These are phyloP conservation scores for Sycobia sp. DNA, from an alignment of 1,140 invertebrate species.

Conservation along the genomic window DNA sequence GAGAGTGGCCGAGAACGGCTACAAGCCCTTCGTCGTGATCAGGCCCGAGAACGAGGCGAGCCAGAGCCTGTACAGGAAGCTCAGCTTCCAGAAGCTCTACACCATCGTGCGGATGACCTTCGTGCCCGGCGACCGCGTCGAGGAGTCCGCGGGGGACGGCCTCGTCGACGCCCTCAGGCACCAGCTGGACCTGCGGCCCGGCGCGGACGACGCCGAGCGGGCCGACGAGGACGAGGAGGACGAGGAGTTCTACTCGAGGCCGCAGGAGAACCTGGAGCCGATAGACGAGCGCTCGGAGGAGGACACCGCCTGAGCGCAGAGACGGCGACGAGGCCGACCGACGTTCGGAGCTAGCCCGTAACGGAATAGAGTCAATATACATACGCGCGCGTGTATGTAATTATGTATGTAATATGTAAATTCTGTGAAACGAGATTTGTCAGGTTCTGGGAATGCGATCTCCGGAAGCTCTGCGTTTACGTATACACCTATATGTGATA, in stretches of 20 bases:
- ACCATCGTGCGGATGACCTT: conserved; percentile 51
- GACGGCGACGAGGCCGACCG: neutral
- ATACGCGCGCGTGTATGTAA: no score
- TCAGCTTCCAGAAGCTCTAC: conserved; percentile 78
- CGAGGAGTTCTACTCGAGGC: conserved; percentile 32
- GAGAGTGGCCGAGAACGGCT: conserved; percentile 74
- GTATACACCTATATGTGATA: no score
- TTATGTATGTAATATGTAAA: no score
- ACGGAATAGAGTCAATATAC: no score
- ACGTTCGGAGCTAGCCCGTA: no score
- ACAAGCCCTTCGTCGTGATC: conserved; percentile 83
- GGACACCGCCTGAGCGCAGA: no score
- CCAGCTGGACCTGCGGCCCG: conserved; percentile 48
- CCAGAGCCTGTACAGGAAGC: conserved; percentile 76
- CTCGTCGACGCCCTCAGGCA: conserved; percentile 50
- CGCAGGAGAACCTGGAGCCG: conserved; percentile 29
- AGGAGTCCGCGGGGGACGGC: conserved; percentile 43
- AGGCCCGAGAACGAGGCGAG: conserved; percentile 84
- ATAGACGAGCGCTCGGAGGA: conserved; percentile 38
- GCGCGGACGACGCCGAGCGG: conserved; percentile 45
- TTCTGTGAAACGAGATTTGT: no score
- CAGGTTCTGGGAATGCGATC: no score
- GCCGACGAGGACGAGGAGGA: conserved; percentile 30
- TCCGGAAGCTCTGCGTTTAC: no score
- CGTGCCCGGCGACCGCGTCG: conserved; percentile 62